These are phyloP conservation scores for Nebria salina DNA, from an alignment of 2,888 invertebrate species.

Conservation along the genomic window DNA sequence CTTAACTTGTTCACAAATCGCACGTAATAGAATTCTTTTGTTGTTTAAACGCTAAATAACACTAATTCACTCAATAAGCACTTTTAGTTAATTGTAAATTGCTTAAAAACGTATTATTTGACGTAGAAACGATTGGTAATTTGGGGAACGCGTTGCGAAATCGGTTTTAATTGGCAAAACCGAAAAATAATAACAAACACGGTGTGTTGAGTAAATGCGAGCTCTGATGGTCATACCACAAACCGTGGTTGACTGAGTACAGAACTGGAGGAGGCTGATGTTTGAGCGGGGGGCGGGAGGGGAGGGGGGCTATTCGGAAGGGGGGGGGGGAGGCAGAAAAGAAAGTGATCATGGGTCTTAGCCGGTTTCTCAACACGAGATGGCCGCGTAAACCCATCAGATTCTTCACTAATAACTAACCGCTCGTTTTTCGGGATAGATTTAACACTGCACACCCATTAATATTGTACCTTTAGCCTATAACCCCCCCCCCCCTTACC, in stretches of 20 bases:
- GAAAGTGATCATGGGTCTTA: conserved; percentile 2
- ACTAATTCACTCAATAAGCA: too few relatives aligned
- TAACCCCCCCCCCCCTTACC: too few relatives aligned
- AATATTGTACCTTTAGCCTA: too few relatives aligned
- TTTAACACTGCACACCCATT: neutral
- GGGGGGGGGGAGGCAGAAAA: neutral
- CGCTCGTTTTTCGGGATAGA: neutral
- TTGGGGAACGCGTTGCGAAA: too few relatives aligned
- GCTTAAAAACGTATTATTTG: too few relatives aligned
- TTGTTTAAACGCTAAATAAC: too few relatives aligned
- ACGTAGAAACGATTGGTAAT: too few relatives aligned
- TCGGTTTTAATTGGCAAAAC: too few relatives aligned
- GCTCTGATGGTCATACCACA: neutral
- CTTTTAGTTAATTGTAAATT: too few relatives aligned
- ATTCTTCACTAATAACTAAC: neutral
- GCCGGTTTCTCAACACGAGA: conserved; percentile 8
- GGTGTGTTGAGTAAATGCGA: neutral
- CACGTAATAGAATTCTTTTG: too few relatives aligned
- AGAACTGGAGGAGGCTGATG: neutral
- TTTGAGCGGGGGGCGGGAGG: neutral
- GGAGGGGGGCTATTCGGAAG: neutral
- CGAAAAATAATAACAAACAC: neutral
- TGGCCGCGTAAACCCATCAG: neutral
- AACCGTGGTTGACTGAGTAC: conserved; percentile 4
- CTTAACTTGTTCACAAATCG: too few relatives aligned